Conservation (phyloP, 2,113 vertebrate genomes). For the Octodon degus region DNA sequence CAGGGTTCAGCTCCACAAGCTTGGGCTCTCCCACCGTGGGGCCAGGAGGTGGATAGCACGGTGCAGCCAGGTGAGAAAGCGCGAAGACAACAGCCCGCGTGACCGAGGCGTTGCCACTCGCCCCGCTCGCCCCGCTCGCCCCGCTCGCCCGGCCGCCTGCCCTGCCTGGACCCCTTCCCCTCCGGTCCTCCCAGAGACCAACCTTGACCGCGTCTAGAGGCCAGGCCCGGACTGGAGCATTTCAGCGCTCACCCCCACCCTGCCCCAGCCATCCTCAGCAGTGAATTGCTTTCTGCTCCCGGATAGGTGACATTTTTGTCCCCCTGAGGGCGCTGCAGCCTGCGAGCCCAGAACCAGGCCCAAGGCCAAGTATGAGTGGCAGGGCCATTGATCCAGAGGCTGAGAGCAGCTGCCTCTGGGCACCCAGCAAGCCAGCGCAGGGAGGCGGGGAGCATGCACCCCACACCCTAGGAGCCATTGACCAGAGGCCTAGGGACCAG, state of each 20-base stretch:
- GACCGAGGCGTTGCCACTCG: no score
- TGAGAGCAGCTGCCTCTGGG: background rate
- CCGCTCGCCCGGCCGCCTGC: background rate
- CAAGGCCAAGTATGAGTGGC: accelerated
- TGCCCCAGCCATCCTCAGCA: background rate
- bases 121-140: background rate
- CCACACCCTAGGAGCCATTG: background rate
- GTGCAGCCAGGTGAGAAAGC: no score
- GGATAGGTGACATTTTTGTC: accelerated
- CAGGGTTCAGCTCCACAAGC: background rate
- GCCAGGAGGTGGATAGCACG: background rate
- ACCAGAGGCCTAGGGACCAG: background rate
- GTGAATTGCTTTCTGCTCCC: no score
- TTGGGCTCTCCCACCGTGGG: background rate
- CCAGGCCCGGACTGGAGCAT: background rate
- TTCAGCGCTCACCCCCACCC: background rate
- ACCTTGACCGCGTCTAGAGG: background rate
- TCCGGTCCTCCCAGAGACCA: accelerated
- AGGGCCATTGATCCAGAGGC: accelerated
- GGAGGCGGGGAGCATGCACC: background rate
- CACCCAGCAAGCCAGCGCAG: background rate
- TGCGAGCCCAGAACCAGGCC: accelerated
- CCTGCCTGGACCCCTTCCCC: accelerated
- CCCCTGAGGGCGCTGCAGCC: background rate
- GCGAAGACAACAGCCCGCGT: background rate